These are phyloP conservation scores for Scotopteryx bipunctaria DNA, from an alignment of 2,888 invertebrate genomes.

Conservation along the genomic window DNA sequence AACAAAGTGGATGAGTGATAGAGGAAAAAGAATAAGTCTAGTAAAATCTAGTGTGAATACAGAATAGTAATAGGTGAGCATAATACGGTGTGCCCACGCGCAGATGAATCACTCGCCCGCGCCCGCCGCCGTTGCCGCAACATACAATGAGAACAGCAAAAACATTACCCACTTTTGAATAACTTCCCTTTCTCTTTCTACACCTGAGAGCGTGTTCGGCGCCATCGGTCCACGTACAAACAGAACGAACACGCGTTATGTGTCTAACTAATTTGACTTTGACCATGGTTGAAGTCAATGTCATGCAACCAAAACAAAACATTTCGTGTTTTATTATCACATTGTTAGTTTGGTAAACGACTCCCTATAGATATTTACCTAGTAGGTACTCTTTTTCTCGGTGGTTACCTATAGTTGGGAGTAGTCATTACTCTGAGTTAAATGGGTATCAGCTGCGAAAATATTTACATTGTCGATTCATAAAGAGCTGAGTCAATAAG, in stretches of 20 bases:
- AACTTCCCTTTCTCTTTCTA: conserved; percentile 83
- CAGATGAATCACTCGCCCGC: conserved; percentile 73
- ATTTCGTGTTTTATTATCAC: conserved; percentile 19
- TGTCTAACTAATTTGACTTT: conserved; percentile 49
- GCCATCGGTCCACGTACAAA: conserved; percentile 63
- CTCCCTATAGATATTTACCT: too few species aligned
- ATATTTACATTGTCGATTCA: conserved; percentile 19
- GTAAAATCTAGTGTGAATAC: conserved; percentile 67
- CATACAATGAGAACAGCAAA: conserved; percentile 70
- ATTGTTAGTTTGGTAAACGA: conserved; percentile 9
- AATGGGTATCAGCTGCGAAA: conserved; percentile 9
- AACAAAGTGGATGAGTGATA: conserved; percentile 42
- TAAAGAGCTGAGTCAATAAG: conserved; percentile 20
- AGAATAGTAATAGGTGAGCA: conserved; percentile 62
- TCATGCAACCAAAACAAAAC: conserved; percentile 40
- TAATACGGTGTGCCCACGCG: conserved; percentile 80
- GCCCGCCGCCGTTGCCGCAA: conserved; percentile 63
- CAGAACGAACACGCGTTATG: conserved; percentile 49
- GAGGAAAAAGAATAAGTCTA: conserved; percentile 66
- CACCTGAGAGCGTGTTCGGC: conserved; percentile 69
- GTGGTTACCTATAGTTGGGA: too few species aligned
- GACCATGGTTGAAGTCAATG: conserved; percentile 52
- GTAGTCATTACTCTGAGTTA: conserved; percentile 8
- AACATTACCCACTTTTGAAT: conserved; percentile 83
- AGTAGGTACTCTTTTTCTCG: too few species aligned